Evolutionary conservation across 1,140 invertebrate genomes (phyloP).

Genomic region (Papilio xuthus): DNA sequence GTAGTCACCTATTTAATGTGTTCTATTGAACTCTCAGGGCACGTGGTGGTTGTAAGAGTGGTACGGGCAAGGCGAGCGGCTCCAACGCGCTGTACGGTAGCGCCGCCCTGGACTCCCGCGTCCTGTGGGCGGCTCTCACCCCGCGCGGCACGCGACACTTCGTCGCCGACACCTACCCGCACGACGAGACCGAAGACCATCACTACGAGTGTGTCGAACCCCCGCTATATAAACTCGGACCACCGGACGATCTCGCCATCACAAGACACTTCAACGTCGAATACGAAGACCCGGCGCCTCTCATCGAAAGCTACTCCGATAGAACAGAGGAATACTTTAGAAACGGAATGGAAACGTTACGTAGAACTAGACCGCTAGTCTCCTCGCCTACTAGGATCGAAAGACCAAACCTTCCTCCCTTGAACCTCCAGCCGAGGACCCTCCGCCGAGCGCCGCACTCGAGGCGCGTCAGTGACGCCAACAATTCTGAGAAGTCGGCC

Average conservation of each 20-base stretch:
- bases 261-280: conserved; percentile 89
- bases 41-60: conserved; percentile 71
- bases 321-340: conserved; percentile 74
- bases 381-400: conserved; percentile 91
- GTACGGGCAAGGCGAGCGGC: conserved; percentile 68
- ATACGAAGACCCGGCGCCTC: conserved; percentile 86
- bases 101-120: conserved; percentile 83
- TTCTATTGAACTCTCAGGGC: conserved; percentile 52
- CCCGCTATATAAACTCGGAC: conserved; percentile 78
- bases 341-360: conserved; percentile 78
- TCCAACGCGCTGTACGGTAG: conserved; percentile 73
- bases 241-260: conserved; percentile 72
- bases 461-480: conserved; percentile 84
- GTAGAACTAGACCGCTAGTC: conserved; percentile 82
- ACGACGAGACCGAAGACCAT: conserved; percentile 84
- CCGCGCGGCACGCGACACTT: conserved; percentile 89
- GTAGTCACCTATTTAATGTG: conserved; percentile 19
- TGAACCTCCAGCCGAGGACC: conserved; percentile 86
- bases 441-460: conserved; percentile 82
- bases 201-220: conserved; percentile 89
- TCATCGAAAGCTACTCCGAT: conserved; percentile 86
- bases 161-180: conserved; percentile 84
- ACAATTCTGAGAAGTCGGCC: conserved; percentile 77
- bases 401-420: conserved; percentile 88
- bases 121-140: conserved; percentile 92